Conservation (phyloP, 2,888 invertebrate genomes). For the Megaustenia siamemsis region DNA sequence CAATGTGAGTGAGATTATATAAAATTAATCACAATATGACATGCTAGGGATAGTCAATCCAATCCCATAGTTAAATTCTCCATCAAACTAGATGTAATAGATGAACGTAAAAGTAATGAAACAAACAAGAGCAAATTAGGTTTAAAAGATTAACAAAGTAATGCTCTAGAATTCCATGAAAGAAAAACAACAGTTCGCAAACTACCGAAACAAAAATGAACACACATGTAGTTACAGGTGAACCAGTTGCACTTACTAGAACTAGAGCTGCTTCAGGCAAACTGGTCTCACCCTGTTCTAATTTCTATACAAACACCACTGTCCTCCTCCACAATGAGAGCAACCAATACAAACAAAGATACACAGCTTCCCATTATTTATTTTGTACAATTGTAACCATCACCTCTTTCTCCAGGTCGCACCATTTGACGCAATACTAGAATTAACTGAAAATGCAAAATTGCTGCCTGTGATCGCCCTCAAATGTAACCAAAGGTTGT, state of each 20-base stretch:
- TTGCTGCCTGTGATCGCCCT: conserved; percentile 34
- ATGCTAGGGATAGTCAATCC: background rate
- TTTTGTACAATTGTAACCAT: conserved; percentile 9
- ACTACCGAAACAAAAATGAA: conserved; percentile 34
- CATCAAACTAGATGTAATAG: background rate
- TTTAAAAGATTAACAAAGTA: background rate
- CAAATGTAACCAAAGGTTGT: background rate
- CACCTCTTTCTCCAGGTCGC: conserved; percentile 6
- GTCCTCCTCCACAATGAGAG: background rate
- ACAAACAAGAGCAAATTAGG: conserved; percentile 13
- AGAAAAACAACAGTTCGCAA: conserved; percentile 30
- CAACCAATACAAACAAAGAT: conserved; percentile 19
- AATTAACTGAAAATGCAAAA: conserved; percentile 12
- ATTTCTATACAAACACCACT: conserved; percentile 27
- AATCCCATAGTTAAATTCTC: too few species aligned
- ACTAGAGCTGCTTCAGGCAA: conserved; percentile 55
- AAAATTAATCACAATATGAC: background rate
- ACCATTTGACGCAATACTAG: conserved; percentile 1
- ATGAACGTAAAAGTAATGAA: background rate
- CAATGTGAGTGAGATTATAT: too few species aligned
- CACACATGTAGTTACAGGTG: conserved; percentile 25
- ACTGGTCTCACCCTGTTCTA: background rate
- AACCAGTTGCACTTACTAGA: conserved; percentile 56
- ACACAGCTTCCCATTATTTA: background rate
- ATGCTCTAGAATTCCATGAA: conserved; percentile 13